Conservation (phyloP, 2,797 vertebrate genomes). For the Phoxinus dragarum region DNA sequence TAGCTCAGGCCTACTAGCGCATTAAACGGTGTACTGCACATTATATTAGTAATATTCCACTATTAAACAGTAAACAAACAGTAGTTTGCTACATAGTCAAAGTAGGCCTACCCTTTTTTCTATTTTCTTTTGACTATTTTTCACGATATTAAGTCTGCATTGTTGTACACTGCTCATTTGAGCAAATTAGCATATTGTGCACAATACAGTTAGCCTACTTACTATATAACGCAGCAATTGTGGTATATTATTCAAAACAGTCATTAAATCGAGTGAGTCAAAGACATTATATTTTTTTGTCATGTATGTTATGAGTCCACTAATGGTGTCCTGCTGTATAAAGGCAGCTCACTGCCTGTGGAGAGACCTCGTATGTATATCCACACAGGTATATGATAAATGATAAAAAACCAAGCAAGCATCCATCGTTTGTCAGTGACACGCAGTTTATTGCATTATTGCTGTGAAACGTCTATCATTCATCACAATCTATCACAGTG, state of each 20-base stretch:
- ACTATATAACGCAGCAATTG: not conserved
- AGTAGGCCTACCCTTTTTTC: not conserved
- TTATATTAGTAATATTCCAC: not conserved
- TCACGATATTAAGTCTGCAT: too few species aligned
- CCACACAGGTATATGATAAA: constrained; percentile 19
- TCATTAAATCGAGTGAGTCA: not conserved
- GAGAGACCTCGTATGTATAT: not conserved
- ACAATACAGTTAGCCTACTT: not conserved
- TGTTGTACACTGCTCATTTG: not conserved
- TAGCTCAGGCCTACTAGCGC: not conserved
- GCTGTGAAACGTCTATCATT: not conserved
- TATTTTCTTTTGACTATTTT: too few species aligned
- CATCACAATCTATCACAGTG: not conserved
- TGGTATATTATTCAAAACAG: not conserved
- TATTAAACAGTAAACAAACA: not conserved
- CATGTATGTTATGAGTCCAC: not conserved
- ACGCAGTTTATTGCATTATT: constrained; percentile 39
- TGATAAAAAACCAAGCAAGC: constrained; percentile 23
- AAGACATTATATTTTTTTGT: not conserved
- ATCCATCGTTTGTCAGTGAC: not conserved
- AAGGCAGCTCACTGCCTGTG: not conserved
- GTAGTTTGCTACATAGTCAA: not conserved
- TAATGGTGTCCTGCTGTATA: not conserved
- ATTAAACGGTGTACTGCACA: not conserved
- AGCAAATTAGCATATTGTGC: not conserved